Base-by-base conservation (phyloP, 1,140 invertebrate species). In the Lordiphosa collinella region DNA sequence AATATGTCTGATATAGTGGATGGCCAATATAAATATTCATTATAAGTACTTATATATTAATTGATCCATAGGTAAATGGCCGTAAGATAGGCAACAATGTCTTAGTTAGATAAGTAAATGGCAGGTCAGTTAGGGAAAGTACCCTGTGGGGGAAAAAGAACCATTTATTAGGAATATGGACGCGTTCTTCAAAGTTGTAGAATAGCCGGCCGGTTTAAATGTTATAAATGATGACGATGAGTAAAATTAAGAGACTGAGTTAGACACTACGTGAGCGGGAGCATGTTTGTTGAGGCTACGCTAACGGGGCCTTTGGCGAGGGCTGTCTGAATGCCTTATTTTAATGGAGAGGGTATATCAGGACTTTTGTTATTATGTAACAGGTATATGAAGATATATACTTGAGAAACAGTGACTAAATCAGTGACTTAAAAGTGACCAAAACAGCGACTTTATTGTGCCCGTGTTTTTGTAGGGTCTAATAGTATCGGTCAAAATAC, bases 201-300 rank as follows among this genome's bases (percentile, higher is more conserved):
- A 44, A 14, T 10, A 18, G 34, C 65, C 65, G 65, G 65, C 65
- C 65, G 66, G 65, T 46, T 35, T 12, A 48, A 38, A 8, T 10
- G 10, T 14, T 63, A 11, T 14, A 47, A 12, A 46, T 5, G 3
- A 43, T 14, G 44, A 10, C 35, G 16, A 54, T 65, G 11, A 18
- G n/a, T 34, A 44, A 47, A 31, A 18, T 18, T 18, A 35, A 34
- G 11, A 48, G 18, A 49, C 34, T 29, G 38, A 44, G 14, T 13
- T 36, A 48, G 40, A 9, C 13, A 44, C 44, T 71, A 79, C 74
- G 68, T 79, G 74, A 59, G 54, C n/a, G 12, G 10, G 8, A 35
- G 57, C 75, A 82, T 59, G 60, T 82, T 56, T 12, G 12, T 29
- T 32, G 44, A 25, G 31, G 36, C 11, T 13, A 11, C 36, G 4